Conservation (phyloP, 35 echinoderm and acorn worm genomes). For the Eucidaris tribuloides region DNA sequence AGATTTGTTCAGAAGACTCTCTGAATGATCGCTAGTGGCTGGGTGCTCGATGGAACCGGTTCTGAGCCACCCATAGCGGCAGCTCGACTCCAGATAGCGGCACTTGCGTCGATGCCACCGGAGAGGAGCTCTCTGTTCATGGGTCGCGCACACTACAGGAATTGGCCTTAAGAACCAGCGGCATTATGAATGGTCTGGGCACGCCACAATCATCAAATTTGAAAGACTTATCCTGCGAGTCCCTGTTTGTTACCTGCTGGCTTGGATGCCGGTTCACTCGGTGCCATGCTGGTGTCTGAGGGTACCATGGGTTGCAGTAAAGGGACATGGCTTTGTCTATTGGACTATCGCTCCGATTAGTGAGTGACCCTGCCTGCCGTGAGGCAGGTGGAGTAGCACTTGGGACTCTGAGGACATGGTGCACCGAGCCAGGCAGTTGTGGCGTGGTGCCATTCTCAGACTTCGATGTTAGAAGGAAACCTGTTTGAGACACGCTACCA, state of each 20-base stretch:
- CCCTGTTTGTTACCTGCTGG: constrained; percentile 20
- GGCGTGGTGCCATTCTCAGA: neutral
- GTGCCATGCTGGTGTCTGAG: neutral
- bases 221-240: constrained; percentile 31
- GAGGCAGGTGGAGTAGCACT: neutral
- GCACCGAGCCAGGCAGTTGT: neutral
- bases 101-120: neutral
- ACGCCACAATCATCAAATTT: constrained; percentile 36
- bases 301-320: constrained; percentile 34
- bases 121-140: constrained; percentile 13
- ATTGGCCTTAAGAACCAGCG: constrained; percentile 11
- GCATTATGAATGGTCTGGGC: constrained; percentile 58
- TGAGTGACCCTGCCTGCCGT: neutral
- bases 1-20: constrained; percentile 56
- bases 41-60: neutral
- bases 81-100: neutral
- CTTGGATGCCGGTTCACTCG: neutral
- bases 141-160: constrained; percentile 50
- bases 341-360: constrained; percentile 66
- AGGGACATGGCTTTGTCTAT: constrained; percentile 36
- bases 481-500: constrained; percentile 30
- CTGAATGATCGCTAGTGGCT: no score
- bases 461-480: no score
- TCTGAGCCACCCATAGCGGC: neutral
- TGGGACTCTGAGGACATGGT: neutral